Evolutionary conservation across 2,797 vertebrate species (phyloP), one percentile per base, ranked within the genome.

Genomic region (Helostoma temminkii): DNA sequence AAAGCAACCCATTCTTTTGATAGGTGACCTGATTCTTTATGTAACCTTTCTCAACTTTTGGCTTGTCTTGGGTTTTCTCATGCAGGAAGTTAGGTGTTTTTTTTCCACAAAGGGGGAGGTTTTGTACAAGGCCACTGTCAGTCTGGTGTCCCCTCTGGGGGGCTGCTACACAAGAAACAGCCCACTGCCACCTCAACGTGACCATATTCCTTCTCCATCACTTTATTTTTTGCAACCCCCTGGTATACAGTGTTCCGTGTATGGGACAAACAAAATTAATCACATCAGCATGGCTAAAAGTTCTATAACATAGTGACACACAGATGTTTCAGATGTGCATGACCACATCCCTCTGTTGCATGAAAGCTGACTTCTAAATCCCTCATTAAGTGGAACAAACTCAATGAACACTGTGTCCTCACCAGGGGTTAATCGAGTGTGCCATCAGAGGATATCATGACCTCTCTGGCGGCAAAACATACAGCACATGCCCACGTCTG

Each of bases 1-100:
- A 91, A 93, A 93, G 92, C 88, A 77, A 82, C 84, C 89, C 86
- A 84, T 93, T 94, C 91, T 91, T 92, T 88, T 87, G 85, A 93
- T 86, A 87, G 88, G 81, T 92, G 92, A 94, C 92, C 91, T 91
- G 88, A 88, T 92, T 93, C 83, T 89, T 92, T 90, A 90, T 78
- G 76, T 89, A 92, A 91, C 81, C 78, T 89, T 84, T 88, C 82
- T 71, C 71, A 92, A 91, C 87, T 79, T 87, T 84, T 82, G 77
- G 75, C 82, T 84, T 71, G 80, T 82, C 65, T 84, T 80, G 69
- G 76, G 59, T 73, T 83, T 86, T 91, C 79, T 87, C 86, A 88
- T 88, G 78, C 75, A 81, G 85, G 83, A 85, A 76, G 80, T 75
- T 45, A 42, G 65, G 41, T 73, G 74, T 74, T 85, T 72, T 75